phyloP scores from a whole-genome alignment of 2,888 invertebrate species.

The Ditylenchus weischeri region DNA sequence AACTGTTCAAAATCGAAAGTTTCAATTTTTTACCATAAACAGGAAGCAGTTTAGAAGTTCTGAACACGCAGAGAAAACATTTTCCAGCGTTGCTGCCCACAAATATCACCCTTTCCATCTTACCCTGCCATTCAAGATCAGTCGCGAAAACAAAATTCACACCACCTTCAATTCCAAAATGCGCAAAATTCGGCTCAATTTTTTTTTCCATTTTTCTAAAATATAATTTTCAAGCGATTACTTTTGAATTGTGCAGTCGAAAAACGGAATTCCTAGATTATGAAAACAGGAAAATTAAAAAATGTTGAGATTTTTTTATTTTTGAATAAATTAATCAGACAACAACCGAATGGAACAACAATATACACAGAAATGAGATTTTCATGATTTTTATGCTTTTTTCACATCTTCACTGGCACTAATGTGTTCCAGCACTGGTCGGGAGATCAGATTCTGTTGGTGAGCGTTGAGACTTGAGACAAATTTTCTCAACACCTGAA shows the following conservation, averaged over 20 bases:
- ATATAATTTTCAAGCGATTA: too few species aligned
- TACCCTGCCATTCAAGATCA: neutral
- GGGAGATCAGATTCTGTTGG: slow-evolving; percentile 30
- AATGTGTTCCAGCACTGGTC: slow-evolving; percentile 16
- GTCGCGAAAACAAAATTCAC: neutral
- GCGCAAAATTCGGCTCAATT: slow-evolving; percentile 6
- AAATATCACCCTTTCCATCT: neutral
- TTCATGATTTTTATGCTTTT: neutral
- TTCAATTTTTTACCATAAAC: neutral
- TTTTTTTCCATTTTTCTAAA: neutral
- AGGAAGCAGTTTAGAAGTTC: neutral
- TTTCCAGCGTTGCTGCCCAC: slow-evolving; percentile 1
- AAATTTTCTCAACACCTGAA: slow-evolving; percentile 22
- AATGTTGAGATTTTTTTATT: too few species aligned
- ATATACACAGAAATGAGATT: too few species aligned
- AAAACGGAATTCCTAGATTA: too few species aligned
- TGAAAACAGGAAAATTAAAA: too few species aligned
- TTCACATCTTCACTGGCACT: slow-evolving; percentile 12
- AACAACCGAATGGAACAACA: too few species aligned
- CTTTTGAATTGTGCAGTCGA: too few species aligned
- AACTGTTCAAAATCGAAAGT: neutral
- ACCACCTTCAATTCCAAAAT: slow-evolving; percentile 10
- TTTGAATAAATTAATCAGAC: too few species aligned
- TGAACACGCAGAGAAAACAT: neutral
- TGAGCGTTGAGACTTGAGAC: slow-evolving; percentile 36